Base-by-base conservation (phyloP, 2,888 invertebrate genomes). In the Spilosoma lubricipeda region DNA sequence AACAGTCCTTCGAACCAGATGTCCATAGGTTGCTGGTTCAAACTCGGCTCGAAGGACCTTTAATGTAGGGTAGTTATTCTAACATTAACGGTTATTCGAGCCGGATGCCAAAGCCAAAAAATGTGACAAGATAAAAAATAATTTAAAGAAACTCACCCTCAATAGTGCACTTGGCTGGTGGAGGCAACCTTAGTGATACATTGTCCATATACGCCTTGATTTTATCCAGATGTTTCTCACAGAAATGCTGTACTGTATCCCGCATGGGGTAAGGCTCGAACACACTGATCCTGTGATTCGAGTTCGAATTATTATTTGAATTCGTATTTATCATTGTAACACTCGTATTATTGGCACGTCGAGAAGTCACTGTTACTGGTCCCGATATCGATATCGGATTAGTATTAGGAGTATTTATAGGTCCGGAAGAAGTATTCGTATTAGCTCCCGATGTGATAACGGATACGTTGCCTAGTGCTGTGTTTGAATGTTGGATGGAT, bases 171-270 rank as follows among this genome's bases (percentile, higher is more conserved):
- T 98, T 98, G 8, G 98, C 98, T 0, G 99, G 99, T 65, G 99
- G 97, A 23, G 99, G 99, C 87, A 99, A 96, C 87, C 97, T 96
- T 78, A 98, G 96, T 45, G 98, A 98, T 9, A 99, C 97, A 88
- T 98, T 98, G 85, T 98, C 98, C 97, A 99, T 99, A 88, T 98
- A 99, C 33, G 97, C 96, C 91, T 98, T 98, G 75, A 99, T 99
- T 91, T 99, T 99, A 83, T 98, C 97, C 81, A 99, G 94, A 90
- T 99, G 99, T 92, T 99, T 99, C 92, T 99, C 99, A 93, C 99
- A 99, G 93, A 99, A 99, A 92, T 99, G 99, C 89, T 99, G 98
- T 64, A 99, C 98, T 0, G 98, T 98, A 90, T 98, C 98, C 39
- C 98, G 92, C 98, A 98, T 98, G n/a, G 98, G 98, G 87, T 98